Evolutionary conservation across 2,797 vertebrate species (phyloP), one percentile per base, ranked within the genome.

Genomic region (Hephaestus fuliginosus): DNA sequence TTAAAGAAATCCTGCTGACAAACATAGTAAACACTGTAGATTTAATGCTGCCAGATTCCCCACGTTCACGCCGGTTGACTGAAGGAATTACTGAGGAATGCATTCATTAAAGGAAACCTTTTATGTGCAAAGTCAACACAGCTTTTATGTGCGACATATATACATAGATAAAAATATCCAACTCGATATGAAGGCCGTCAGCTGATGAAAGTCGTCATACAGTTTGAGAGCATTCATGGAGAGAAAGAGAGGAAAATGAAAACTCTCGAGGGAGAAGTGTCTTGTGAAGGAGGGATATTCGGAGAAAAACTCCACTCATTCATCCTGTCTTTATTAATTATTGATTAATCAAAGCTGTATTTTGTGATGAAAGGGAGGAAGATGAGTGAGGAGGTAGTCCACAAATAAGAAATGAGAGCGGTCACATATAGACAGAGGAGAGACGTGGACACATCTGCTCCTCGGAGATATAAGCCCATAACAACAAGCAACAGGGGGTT

Each of bases 281-380:
- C 15, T 5, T 57, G 33, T 30, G 63, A 51, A 61, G 70, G 57
- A 67, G 17, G 5, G 61, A 10, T 9, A 62, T 12, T 63, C 8
- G 8, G 20, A 65, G 43, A 64, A 65, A 70, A 44, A 18, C 8
- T 57, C 17, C 15, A 12, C 48, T 72, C 44, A 64, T 84, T 74
- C 51, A 76, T 73, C 55, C 30, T 3, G 48, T 72, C 18, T 39
- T 52, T 60, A 51, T 82, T 52, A 39, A 74, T 77, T 66, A 73
- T 84, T 70, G 11, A 82, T 68, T 48, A 76, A 56, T 80, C 41
- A 71, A 10, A 53, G 69, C 36, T 80, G 58, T 70, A 46, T 75
- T 71, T 69, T 63, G 18, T 36, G 63, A 86, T 66, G 49, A 36
- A 51, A 33, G 57, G 22, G 25, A 51, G 55, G 44, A 11, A 36